These are phyloP conservation scores for Ageneiosus marmoratus DNA, from an alignment of 2,113 vertebrate genomes.

Conservation along the genomic window DNA sequence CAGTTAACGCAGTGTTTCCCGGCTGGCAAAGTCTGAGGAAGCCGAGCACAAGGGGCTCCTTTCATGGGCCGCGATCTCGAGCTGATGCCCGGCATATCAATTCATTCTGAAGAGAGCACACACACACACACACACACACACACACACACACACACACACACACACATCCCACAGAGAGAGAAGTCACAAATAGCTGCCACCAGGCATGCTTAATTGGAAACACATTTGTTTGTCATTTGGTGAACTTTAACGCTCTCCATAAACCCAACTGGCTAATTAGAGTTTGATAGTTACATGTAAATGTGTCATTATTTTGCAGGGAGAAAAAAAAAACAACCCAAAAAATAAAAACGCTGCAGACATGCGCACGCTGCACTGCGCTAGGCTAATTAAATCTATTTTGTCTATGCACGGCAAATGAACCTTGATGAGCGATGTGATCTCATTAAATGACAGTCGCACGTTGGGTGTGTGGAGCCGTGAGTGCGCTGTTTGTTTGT, in stretches of 20 bases:
- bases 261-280: constrained; percentile 77
- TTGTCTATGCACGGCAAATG: constrained; percentile 70
- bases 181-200: constrained; percentile 64
- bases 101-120: constrained; percentile 50
- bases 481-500: constrained; percentile 22
- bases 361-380: constrained; percentile 58
- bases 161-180: constrained; percentile 53
- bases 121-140: constrained; percentile 14
- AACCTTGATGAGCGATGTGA: constrained; percentile 72
- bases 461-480: constrained; percentile 39
- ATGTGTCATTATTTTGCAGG: constrained; percentile 74
- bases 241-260: constrained; percentile 69
- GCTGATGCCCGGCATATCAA: constrained; percentile 57
- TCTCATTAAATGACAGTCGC: constrained; percentile 73
- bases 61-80: constrained; percentile 66
- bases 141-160: constrained; percentile 27
- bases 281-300: constrained; percentile 75
- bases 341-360: constrained; percentile 24
- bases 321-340: constrained; percentile 1
- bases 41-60: constrained; percentile 67
- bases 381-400: constrained; percentile 72
- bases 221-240: constrained; percentile 76
- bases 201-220: constrained; percentile 70
- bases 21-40: constrained; percentile 65
- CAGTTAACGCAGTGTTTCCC: constrained; percentile 66